Conservation (phyloP, 2,888 invertebrate species). For the Blomia tropicalis region DNA sequence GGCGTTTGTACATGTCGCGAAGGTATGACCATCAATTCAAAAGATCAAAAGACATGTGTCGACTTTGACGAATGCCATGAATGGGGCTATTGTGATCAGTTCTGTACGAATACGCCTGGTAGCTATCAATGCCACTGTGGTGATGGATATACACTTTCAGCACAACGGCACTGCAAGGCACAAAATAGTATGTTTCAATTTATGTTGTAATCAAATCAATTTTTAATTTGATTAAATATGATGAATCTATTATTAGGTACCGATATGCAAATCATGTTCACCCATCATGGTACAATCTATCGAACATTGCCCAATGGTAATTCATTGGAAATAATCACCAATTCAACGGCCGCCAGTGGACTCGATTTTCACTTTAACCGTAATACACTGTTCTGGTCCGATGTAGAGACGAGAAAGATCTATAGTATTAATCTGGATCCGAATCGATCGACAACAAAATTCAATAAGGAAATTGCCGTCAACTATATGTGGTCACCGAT, state of each 20-base stretch:
- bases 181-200: constrained; percentile 34
- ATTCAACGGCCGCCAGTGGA: constrained; percentile 67
- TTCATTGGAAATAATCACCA: constrained; percentile 46
- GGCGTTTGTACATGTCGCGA: constrained; percentile 75
- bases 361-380: constrained; percentile 63
- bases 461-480: constrained; percentile 41
- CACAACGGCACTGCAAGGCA: constrained; percentile 38
- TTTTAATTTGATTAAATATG: neutral
- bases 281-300: constrained; percentile 54
- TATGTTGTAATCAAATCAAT: neutral
- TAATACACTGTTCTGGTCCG: constrained; percentile 72
- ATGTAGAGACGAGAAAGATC: constrained; percentile 43
- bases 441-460: constrained; percentile 33
- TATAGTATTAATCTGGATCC: constrained; percentile 27
- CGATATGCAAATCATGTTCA: constrained; percentile 46
- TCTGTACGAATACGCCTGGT: constrained; percentile 69
- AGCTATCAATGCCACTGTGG: constrained; percentile 68
- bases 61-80: constrained; percentile 63
- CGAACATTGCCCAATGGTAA: constrained; percentile 51
- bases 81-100: constrained; percentile 62
- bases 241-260: constrained; percentile 30
- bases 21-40: constrained; percentile 63
- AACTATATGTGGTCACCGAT: constrained; percentile 77
- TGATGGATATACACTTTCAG: constrained; percentile 51
- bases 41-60: constrained; percentile 64